Evolutionary conservation across 2,797 vertebrate genomes (phyloP).

Genomic region (Cercopithecus hamlyni): DNA sequence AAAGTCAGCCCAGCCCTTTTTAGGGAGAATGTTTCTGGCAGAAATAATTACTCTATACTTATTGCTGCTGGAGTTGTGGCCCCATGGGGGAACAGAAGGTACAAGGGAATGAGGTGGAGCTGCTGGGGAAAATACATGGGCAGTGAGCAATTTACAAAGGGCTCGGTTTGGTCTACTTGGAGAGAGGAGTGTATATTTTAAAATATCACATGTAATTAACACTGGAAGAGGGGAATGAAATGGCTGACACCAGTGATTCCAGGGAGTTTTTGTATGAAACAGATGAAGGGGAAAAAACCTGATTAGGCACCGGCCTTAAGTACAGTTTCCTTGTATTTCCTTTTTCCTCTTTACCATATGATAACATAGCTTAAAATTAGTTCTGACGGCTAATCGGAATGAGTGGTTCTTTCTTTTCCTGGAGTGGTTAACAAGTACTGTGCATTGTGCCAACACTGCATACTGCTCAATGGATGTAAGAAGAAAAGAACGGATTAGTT

Average conservation of each 20-base stretch:
- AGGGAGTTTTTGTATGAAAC: conserved; percentile 61
- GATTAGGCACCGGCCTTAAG: conserved; percentile 58
- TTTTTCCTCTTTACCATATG: conserved; percentile 58
- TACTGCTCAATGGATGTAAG: background rate
- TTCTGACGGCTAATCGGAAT: conserved; percentile 72
- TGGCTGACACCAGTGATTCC: conserved; percentile 51
- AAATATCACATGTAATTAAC: conserved; percentile 67
- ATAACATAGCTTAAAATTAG: conserved; percentile 71
- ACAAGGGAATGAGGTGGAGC: background rate
- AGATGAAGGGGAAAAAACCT: conserved; percentile 54
- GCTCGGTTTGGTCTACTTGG: conserved; percentile 28
- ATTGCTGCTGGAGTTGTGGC: conserved; percentile 58
- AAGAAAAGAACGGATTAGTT: conserved; percentile 1
- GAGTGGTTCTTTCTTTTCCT: conserved; percentile 68
- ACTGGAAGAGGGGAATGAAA: conserved; percentile 41
- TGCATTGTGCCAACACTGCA: conserved; percentile 44
- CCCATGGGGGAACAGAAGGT: background rate
- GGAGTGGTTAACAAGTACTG: conserved; percentile 64
- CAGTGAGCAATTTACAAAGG: conserved; percentile 30
- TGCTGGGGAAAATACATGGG: background rate
- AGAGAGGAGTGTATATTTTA: conserved; percentile 54
- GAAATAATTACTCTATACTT: conserved; percentile 75
- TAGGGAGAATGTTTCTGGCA: conserved; percentile 18
- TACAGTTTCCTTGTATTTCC: conserved; percentile 48
- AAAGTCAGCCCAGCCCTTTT: conserved; percentile 39